These are phyloP conservation scores for Nothoprocta perdicaria DNA, from an alignment of 2,113 vertebrate genomes.

Conservation along the genomic window DNA sequence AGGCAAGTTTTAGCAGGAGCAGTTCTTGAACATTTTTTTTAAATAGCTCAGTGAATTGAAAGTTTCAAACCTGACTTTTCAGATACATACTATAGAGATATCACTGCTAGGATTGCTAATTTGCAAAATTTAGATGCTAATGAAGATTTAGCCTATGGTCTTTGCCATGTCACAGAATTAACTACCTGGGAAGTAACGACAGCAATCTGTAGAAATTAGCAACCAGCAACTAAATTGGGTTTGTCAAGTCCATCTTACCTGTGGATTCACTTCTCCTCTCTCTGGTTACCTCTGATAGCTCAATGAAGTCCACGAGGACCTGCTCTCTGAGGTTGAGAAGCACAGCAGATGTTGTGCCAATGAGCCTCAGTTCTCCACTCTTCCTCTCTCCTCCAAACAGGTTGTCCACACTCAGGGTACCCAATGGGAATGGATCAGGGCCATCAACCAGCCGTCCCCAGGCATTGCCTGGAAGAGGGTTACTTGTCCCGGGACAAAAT, in stretches of 20 bases:
- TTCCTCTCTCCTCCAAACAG: no score
- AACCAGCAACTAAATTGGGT: not conserved
- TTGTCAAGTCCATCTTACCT: fast-evolving
- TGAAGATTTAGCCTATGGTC: not conserved
- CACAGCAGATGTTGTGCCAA: not conserved
- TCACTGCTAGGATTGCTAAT: not conserved
- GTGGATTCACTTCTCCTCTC: not conserved
- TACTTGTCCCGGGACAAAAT: no score
- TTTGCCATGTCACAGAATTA: not conserved
- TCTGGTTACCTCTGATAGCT: not conserved
- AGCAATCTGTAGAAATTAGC: not conserved
- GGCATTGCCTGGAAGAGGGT: no score
- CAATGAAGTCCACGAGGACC: fast-evolving
- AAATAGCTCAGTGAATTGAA: not conserved
- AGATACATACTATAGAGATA: fast-evolving
- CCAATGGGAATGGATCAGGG: no score
- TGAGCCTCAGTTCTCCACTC: not conserved
- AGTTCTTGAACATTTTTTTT: not conserved
- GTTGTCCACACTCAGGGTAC: no score
- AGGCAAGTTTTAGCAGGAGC: not conserved
- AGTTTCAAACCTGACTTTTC: not conserved
- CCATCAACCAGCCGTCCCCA: no score
- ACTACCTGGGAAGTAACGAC: fast-evolving
- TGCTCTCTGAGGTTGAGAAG: fast-evolving
- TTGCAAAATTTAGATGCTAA: not conserved